phyloP scores from a whole-genome alignment of 2,797 vertebrate genomes.

The Acrossocheilus wenchowensis region DNA sequence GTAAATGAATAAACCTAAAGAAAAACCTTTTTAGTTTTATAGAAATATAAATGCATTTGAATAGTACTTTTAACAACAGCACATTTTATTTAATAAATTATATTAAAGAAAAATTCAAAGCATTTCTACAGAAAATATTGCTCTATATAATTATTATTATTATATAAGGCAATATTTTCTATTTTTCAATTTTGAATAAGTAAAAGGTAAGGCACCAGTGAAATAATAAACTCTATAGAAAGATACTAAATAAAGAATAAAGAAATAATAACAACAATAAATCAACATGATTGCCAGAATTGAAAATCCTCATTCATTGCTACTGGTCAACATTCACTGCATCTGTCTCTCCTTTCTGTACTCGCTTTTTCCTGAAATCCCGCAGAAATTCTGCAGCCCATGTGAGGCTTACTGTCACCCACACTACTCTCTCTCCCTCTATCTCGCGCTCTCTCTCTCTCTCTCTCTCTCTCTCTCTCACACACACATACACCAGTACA shows the following conservation, averaged over 20 bases:
- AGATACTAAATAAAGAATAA: not conserved
- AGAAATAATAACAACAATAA: not conserved
- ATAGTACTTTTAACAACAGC: not conserved
- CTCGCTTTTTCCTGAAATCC: constrained; percentile 41
- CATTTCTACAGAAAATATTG: not conserved
- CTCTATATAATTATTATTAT: not conserved
- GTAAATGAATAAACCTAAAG: too few species aligned
- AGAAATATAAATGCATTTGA: not conserved
- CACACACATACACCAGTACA: constrained; percentile 36
- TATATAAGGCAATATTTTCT: too few species aligned
- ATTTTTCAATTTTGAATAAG: too few species aligned
- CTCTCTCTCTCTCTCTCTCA: constrained; percentile 5
- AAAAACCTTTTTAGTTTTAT: not conserved
- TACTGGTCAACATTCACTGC: not conserved
- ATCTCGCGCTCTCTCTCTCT: not conserved
- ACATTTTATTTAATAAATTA: not conserved
- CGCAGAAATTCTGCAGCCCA: constrained; percentile 58
- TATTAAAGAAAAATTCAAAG: not conserved
- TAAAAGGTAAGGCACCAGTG: not conserved
- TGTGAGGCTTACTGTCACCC: constrained; percentile 54
- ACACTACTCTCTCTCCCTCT: constrained; percentile 9
- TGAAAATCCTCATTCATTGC: not conserved
- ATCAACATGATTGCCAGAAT: not conserved
- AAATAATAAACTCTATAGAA: not conserved
- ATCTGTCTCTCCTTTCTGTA: not conserved